These are phyloP conservation scores for Neofelis nebulosa DNA, from an alignment of 2,113 vertebrate genomes.

Conservation along the genomic window DNA sequence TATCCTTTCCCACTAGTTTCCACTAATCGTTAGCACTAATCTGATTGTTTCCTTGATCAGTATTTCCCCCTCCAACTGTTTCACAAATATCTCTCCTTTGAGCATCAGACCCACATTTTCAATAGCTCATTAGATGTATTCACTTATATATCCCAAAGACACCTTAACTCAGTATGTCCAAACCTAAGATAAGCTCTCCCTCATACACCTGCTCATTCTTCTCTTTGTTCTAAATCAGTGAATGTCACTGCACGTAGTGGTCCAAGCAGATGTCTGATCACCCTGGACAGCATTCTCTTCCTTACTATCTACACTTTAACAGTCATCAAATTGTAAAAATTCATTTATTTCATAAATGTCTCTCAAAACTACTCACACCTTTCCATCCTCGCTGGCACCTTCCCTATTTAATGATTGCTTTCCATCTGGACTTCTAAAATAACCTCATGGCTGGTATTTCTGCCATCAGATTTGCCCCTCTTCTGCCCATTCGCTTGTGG, in stretches of 20 bases:
- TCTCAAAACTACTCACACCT: not conserved
- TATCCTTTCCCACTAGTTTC: not conserved
- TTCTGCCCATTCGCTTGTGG: not conserved
- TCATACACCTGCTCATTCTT: not conserved
- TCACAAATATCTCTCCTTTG: not conserved
- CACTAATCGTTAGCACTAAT: not conserved
- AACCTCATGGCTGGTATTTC: not conserved
- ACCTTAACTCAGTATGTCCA: not conserved
- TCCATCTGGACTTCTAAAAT: not conserved
- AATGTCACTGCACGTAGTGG: not conserved
- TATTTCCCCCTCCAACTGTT: not conserved
- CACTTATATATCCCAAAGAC: accelerated
- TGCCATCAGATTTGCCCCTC: not conserved
- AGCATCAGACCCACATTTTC: not conserved
- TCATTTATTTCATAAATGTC: not conserved
- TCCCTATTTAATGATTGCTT: not conserved
- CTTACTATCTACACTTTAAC: not conserved
- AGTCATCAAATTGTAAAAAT: not conserved
- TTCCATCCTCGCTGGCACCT: not conserved
- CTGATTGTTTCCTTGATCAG: not conserved
- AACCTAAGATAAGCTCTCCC: not conserved
- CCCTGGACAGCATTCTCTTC: not conserved
- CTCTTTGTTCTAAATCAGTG: not conserved
- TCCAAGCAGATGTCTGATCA: not conserved
- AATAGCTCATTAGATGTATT: not conserved